Base-by-base conservation (phyloP, 2,797 vertebrate species). In the Cuculus canorus region DNA sequence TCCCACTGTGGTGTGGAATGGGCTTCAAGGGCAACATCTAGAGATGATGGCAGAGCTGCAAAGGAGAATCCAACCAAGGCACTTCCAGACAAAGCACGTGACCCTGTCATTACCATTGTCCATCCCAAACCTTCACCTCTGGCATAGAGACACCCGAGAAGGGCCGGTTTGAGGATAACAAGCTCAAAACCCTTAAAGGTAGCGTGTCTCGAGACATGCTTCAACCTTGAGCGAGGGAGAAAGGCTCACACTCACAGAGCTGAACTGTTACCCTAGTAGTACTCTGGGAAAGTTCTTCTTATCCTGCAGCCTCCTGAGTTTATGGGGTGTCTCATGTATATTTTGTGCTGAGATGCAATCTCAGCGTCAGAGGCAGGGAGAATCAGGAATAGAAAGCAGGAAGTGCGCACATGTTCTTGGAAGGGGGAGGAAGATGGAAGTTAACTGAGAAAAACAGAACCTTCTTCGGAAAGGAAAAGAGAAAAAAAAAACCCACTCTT, bases 331-430 rank as follows among this genome's bases (percentile, higher is more conserved):
- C 59, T 92, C n/a, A 15, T 3, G 11, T 30, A 30, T 9, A 2
- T 77, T 90, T 84, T 32, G 24, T 70, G 39, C 33, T 48, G 54
- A 28, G 17, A 48, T 52, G 43, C 19, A 7, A 56, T 61, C 73
- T 43, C 45, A n/a, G 45, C 75, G 48, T 25, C 78, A 80, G 43
- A 53, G 35, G 24, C 50, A 92, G 52, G 24, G 68, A 76, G 18
- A 45, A 50, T 86, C 63, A 60, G 45, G 95, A 94, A 77, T 30
- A 88, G 90, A 92, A 85, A 53, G 81, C 78, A 91, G 68, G 81
- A 95, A 77, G 32, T 28, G 23, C 1, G 1, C 60, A 64, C 43
- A 73, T 5, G 1, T 24, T 30, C 78, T 77, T 69, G 14, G 56
- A 82, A 93, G 10, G 39, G 35, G 70, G 71, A 77, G 75, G 35